These are phyloP conservation scores for Corythaeola cristata DNA, from an alignment of 2,113 vertebrate species.

Conservation along the genomic window DNA sequence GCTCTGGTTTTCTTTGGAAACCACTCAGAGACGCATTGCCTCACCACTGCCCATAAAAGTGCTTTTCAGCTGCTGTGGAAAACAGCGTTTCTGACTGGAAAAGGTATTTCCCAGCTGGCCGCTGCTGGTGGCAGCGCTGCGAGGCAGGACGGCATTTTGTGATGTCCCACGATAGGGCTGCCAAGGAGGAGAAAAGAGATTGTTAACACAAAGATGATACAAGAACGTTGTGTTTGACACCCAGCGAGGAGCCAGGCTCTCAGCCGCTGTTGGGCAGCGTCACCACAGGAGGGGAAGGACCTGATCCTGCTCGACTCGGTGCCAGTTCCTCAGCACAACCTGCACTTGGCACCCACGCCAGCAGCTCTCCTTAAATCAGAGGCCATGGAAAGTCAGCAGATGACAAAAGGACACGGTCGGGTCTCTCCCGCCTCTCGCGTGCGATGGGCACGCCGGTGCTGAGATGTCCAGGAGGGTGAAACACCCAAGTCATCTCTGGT, in stretches of 20 bases:
- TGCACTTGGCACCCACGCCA: not conserved
- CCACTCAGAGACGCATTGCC: not conserved
- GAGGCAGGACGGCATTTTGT: not conserved
- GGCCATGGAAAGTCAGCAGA: not conserved
- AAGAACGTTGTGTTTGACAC: not conserved
- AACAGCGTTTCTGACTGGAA: not conserved
- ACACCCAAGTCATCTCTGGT: not conserved
- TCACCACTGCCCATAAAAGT: constrained; percentile 3
- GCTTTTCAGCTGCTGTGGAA: constrained; percentile 21
- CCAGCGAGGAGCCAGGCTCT: not conserved
- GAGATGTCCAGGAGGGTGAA: not conserved
- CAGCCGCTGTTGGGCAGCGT: not conserved
- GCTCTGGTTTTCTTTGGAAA: not conserved
- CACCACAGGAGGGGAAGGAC: not conserved
- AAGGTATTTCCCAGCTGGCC: constrained; percentile 35
- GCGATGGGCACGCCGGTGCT: accelerated
- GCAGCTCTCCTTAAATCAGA: accelerated
- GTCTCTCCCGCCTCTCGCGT: accelerated
- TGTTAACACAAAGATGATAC: not conserved
- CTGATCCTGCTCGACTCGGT: not conserved
- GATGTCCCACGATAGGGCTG: not conserved
- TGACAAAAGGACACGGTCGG: accelerated
- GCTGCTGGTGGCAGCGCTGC: not conserved
- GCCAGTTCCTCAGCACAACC: not conserved
- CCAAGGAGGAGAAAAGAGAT: not conserved